Base-by-base conservation (phyloP, 2,113 vertebrate genomes). In the Fregata magnificens region DNA sequence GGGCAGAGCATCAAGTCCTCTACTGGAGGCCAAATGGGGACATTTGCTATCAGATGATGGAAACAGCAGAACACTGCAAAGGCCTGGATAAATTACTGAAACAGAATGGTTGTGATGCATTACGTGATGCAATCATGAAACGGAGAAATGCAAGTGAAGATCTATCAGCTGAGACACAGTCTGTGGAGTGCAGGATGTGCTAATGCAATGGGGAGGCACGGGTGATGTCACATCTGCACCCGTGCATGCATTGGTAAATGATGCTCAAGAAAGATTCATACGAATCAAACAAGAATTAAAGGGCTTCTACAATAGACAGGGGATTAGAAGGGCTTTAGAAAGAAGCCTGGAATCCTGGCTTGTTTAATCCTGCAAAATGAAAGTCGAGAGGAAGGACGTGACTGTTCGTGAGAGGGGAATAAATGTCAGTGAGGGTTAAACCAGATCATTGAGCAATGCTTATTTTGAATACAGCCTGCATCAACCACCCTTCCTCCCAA, bases 161-260 rank as follows among this genome's bases (percentile, higher is more conserved):
- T 45, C 55, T 47, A 3, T 11, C 34, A 58, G 55, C 49, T 73
- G 59, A 70, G 85, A 20, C 45, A 58, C 28, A 44, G 36, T n/a
- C 45, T 1, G 0, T 19, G 42, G 32, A 9, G 9, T 2, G 2
- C 26, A 47, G 44, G 29, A 9, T 31, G 15, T 26, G 31, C 25
- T 38, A 47, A 52, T 10, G n/a, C 32, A 28, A 8, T 4, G 36
- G 38, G 31, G 49, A 80, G 32, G 36, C 36, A 9, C 0, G 2
- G 67, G 10, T 13, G 70, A 53, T 24, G 55, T 36, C 36, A 2
- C 31, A 26, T 31, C 62, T 61, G 58, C 52, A 36, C 14, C 53
- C 10, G 0, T 65, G 59, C 28, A 20, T 18, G 18, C 1, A 0
- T 1, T 16, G 42, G 28, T 44, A 45, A 3, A 8, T 44, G 22